Evolutionary conservation across 2,113 vertebrate genomes (phyloP).

Genomic region (Pomatorhinus ruficollis): DNA sequence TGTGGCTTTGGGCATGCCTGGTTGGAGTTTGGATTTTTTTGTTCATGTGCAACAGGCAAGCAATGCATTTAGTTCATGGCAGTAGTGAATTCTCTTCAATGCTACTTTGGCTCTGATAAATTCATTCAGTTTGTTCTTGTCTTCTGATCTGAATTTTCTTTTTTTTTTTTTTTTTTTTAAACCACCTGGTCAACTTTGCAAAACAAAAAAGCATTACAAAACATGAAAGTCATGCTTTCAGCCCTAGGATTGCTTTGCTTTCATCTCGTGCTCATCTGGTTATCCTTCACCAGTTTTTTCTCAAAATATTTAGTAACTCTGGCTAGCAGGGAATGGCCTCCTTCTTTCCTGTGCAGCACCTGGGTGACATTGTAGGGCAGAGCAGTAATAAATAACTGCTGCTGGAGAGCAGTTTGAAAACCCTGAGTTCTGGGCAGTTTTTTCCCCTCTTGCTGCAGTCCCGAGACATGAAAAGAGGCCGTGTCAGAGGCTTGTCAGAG

Average conservation of each 20-base stretch:
- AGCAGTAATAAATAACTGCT: conserved; percentile 6
- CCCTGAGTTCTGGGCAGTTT: not conserved
- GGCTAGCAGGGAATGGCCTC: not conserved
- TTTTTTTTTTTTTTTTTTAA: not conserved
- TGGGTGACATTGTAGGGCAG: not conserved
- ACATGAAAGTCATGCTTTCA: not conserved
- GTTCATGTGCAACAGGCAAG: not conserved
- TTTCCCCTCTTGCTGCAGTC: not conserved
- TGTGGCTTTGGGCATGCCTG: not conserved
- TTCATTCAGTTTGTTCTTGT: not conserved
- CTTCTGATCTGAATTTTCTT: not conserved
- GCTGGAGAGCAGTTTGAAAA: not conserved
- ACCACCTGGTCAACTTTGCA: not conserved
- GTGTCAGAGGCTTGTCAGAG: not conserved
- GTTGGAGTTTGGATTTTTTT: not conserved
- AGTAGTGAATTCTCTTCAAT: not conserved
- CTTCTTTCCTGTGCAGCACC: not conserved
- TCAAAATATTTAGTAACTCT: not conserved
- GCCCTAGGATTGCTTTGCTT: not conserved
- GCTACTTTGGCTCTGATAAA: not conserved
- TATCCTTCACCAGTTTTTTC: not conserved
- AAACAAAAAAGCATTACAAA: not conserved
- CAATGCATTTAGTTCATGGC: not conserved
- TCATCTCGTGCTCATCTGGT: conserved; percentile 13
- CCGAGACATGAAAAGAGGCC: not conserved